phyloP scores from a whole-genome alignment of 2,888 invertebrate genomes.

The Unio pictorum region DNA sequence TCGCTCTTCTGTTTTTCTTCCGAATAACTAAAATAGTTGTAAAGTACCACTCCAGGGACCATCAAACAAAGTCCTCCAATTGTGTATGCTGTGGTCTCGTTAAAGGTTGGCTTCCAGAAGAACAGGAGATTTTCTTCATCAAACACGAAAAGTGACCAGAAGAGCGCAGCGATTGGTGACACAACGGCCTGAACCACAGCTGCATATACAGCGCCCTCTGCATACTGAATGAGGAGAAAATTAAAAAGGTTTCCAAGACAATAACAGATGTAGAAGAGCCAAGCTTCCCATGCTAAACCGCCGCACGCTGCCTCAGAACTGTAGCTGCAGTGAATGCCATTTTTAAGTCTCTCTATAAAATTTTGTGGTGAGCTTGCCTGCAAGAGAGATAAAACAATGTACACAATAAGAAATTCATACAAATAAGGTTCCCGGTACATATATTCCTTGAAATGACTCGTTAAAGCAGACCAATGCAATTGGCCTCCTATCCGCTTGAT shows the following conservation, averaged over 20 bases:
- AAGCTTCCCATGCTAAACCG: slow-evolving; percentile 33
- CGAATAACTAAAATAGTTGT: slow-evolving; percentile 48
- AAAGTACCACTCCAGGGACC: slow-evolving; percentile 50
- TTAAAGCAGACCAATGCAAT: too few species aligned
- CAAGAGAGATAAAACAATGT: slow-evolving; percentile 7
- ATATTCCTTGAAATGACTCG: too few species aligned
- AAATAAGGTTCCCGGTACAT: not conserved
- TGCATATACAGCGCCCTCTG: slow-evolving; percentile 57
- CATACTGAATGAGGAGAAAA: slow-evolving; percentile 51
- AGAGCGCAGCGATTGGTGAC: slow-evolving; percentile 48
- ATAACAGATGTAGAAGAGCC: slow-evolving; percentile 42
- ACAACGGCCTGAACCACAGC: slow-evolving; percentile 50
- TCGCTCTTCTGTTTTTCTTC: slow-evolving; percentile 31
- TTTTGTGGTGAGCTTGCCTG: slow-evolving; percentile 34
- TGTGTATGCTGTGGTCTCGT: slow-evolving; percentile 48
- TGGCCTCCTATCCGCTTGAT: too few species aligned
- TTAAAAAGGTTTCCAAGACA: slow-evolving; percentile 47
- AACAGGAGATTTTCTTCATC: slow-evolving; percentile 32
- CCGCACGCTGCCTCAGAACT: slow-evolving; percentile 28
- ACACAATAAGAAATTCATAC: not conserved
- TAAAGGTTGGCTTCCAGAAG: slow-evolving; percentile 46
- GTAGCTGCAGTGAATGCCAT: slow-evolving; percentile 40
- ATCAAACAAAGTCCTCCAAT: slow-evolving; percentile 47
- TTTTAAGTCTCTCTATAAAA: slow-evolving; percentile 19
- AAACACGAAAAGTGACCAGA: slow-evolving; percentile 57